These are phyloP conservation scores for Drosophila mojavensis DNA, from an alignment of 1,140 invertebrate species.

Conservation along the genomic window DNA sequence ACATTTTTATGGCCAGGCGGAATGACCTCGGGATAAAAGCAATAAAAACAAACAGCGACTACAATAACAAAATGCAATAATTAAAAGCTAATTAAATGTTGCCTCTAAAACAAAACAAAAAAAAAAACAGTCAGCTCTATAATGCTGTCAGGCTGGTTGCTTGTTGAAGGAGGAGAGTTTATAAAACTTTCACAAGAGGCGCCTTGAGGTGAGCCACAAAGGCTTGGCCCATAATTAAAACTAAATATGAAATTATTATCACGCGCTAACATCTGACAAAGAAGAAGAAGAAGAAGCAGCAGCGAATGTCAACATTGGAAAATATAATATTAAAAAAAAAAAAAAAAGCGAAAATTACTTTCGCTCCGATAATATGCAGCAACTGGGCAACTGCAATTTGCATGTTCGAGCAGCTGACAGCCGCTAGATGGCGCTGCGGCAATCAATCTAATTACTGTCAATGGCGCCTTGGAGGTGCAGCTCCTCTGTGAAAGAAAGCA, in stretches of 20 bases:
- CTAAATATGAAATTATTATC: slow-evolving; percentile 49
- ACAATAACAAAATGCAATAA: slow-evolving; percentile 46
- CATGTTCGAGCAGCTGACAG: slow-evolving; percentile 25
- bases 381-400: slow-evolving; percentile 52
- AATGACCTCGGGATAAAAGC: too few species aligned
- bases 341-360: slow-evolving; percentile 63
- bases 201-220: slow-evolving; percentile 1
- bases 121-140: background rate
- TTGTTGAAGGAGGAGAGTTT: background rate
- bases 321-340: background rate
- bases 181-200: slow-evolving; percentile 51
- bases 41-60: slow-evolving; percentile 23
- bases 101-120: slow-evolving; percentile 32
- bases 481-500: slow-evolving; percentile 8
- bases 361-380: slow-evolving; percentile 62
- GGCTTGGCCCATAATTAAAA: slow-evolving; percentile 31
- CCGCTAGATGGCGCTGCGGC: slow-evolving; percentile 46
- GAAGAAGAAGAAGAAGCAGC: slow-evolving; percentile 10
- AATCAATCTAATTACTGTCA: slow-evolving; percentile 81
- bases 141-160: background rate
- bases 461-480: slow-evolving; percentile 27
- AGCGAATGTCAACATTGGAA: slow-evolving; percentile 36
- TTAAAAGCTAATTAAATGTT: slow-evolving; percentile 65
- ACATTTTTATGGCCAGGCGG: too few species aligned
- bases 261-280: slow-evolving; percentile 28